Percentiles rank a stretch among this genome's conserved stretches.
Conservation (phyloP, 1,140 invertebrate species). For the Platyura marginata region DNA sequence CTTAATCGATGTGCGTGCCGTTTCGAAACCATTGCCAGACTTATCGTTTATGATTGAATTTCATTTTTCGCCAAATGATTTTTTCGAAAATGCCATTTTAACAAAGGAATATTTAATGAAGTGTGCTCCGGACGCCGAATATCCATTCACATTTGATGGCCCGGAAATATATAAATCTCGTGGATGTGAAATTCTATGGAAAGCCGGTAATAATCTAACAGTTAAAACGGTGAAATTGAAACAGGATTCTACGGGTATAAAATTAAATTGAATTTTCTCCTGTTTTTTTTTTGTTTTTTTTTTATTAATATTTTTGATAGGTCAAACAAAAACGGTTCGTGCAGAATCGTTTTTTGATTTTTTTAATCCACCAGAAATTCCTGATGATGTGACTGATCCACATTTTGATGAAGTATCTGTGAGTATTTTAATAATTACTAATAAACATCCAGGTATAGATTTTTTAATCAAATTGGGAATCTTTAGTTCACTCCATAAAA, state of each 20-base stretch:
- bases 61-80: constrained; percentile 74
- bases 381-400: constrained; percentile 11
- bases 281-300: too few species aligned
- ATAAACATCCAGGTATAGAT: too few species aligned
- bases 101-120: constrained; percentile 81
- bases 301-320: constrained; percentile 35
- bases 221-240: constrained; percentile 73
- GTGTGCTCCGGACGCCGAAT: constrained; percentile 56
- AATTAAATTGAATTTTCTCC: constrained; percentile 5
- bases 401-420: constrained; percentile 14
- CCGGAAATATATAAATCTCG: constrained; percentile 77
- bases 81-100: constrained; percentile 67
- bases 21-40: constrained; percentile 9
- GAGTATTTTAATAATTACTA: too few species aligned
- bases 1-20: constrained; percentile 13
- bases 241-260: constrained; percentile 24
- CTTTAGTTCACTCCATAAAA: too few species aligned
- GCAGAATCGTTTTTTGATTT: constrained; percentile 88
- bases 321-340: constrained; percentile 61
- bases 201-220: constrained; percentile 67
- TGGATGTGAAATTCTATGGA: constrained; percentile 31
- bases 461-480: too few species aligned
- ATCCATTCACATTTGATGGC: constrained; percentile 83
- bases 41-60: constrained; percentile 67
- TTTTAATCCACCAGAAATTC: constrained; percentile 55